A percentile compares a stretch with the other conserved stretches of the same genome.
These are phyloP conservation scores for Tolypeutes matacus DNA, from an alignment of 2,797 vertebrate genomes.

Conservation along the genomic window DNA sequence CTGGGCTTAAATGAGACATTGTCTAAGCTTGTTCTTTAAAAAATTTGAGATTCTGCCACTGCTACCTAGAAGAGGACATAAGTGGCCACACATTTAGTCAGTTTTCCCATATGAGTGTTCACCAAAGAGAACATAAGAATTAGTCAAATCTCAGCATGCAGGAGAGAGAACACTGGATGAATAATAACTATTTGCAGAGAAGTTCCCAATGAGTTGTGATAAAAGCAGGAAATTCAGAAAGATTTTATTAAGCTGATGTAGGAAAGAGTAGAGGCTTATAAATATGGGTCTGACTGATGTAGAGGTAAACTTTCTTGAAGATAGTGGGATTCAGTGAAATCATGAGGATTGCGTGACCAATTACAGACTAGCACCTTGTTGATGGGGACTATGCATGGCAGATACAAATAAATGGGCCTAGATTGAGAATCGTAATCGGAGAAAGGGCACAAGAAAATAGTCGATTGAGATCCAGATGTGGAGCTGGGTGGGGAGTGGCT, in stretches of 20 bases:
- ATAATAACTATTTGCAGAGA: conserved; percentile 65
- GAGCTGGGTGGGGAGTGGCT: not conserved
- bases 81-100: not conserved
- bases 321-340: conserved; percentile 33
- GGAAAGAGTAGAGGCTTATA: conserved; percentile 79
- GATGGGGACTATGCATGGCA: conserved; percentile 9
- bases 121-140: not conserved
- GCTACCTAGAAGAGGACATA: not conserved
- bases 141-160: not conserved
- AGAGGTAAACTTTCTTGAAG: conserved; percentile 73
- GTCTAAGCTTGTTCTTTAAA: not conserved
- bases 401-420: not conserved
- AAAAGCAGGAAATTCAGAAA: conserved; percentile 77
- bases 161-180: conserved; percentile 36
- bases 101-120: not conserved
- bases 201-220: conserved; percentile 61
- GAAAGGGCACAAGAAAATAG: not conserved
- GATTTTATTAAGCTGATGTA: conserved; percentile 77
- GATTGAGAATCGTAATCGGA: not conserved
- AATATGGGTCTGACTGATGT: conserved; percentile 74
- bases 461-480: conserved; percentile 17
- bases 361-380: conserved; percentile 53
- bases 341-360: conserved; percentile 38
- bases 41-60: not conserved
- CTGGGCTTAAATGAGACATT: conserved; percentile 17